Evolutionary conservation across 1,140 invertebrate genomes (phyloP).

Genomic region (Drosophila hydei): DNA sequence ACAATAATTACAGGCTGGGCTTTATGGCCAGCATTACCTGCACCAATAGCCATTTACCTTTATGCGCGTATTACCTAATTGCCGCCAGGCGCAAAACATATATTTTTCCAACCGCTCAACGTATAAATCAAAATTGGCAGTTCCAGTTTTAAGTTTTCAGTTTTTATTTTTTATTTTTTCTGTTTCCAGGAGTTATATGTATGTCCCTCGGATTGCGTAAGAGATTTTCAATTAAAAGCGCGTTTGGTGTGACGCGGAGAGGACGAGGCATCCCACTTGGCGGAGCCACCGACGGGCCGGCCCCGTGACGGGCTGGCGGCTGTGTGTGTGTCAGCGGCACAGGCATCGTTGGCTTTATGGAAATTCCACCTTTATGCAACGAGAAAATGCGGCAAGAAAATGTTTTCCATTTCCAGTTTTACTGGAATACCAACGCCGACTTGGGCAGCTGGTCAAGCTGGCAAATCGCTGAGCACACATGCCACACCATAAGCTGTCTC

Average conservation of each 20-base stretch:
- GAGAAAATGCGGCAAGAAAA: constrained; percentile 65
- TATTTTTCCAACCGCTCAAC: constrained; percentile 29
- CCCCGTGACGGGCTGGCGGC: neutral
- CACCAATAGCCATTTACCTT: constrained; percentile 43
- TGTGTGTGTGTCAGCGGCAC: constrained; percentile 58
- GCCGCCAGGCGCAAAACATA: constrained; percentile 47
- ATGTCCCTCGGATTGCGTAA: constrained; percentile 45
- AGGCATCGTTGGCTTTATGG: constrained; percentile 51
- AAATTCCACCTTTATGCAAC: constrained; percentile 74
- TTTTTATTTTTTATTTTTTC: neutral
- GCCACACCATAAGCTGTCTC: constrained; percentile 18
- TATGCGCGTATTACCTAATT: constrained; percentile 58
- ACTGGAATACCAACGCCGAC: constrained; percentile 54
- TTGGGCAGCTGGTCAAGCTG: constrained; percentile 49
- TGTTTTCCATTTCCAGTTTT: constrained; percentile 69
- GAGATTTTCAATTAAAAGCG: constrained; percentile 50
- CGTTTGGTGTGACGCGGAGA: constrained; percentile 12
- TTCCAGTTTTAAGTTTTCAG: constrained; percentile 30
- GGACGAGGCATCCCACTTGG: too few relatives aligned
- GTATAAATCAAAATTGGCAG: constrained; percentile 65
- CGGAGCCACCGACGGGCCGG: too few relatives aligned
- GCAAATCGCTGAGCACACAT: constrained; percentile 40
- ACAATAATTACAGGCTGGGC: constrained; percentile 33
- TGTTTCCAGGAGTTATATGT: constrained; percentile 8
- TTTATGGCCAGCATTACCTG: constrained; percentile 15